Evolutionary conservation across 2,888 invertebrate species (phyloP).

Genomic region (Raillietiella orientalis): DNA sequence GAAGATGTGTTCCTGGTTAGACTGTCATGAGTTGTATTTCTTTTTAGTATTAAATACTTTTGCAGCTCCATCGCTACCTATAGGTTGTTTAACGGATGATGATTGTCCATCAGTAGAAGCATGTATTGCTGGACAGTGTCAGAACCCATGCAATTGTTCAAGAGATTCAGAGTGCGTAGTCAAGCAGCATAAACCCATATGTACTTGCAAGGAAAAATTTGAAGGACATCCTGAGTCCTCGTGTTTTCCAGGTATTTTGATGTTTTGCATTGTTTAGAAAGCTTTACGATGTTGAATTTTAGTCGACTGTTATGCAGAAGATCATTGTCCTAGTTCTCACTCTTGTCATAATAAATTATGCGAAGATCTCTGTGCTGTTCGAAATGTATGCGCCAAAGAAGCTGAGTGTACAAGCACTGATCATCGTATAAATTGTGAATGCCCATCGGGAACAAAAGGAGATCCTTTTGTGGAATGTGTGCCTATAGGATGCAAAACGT

Average conservation of each 20-base stretch:
- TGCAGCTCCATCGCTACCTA: too few relatives aligned
- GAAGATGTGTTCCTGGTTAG: slow-evolving; percentile 8
- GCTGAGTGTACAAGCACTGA: slow-evolving; percentile 11
- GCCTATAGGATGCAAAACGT: neutral
- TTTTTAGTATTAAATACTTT: too few relatives aligned
- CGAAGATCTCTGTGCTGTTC: slow-evolving; percentile 9
- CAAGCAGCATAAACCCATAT: slow-evolving; percentile 48
- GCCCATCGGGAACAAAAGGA: slow-evolving; percentile 25
- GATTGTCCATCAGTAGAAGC: slow-evolving; percentile 47
- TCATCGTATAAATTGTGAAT: slow-evolving; percentile 34
- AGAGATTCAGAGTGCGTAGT: slow-evolving; percentile 38
- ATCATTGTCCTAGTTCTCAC: slow-evolving; percentile 9
- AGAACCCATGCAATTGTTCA: slow-evolving; percentile 54
- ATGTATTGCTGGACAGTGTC: slow-evolving; percentile 40
- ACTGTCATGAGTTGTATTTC: too few relatives aligned
- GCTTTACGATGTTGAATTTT: too few relatives aligned
- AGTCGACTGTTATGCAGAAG: too few relatives aligned
- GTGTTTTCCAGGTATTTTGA: slow-evolving; percentile 9
- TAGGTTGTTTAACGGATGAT: slow-evolving; percentile 31
- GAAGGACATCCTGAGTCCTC: slow-evolving; percentile 17
- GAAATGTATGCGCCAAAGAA: slow-evolving; percentile 31
- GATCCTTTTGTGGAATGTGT: slow-evolving; percentile 8
- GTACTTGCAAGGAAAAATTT: slow-evolving; percentile 41
- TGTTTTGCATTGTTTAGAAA: neutral
- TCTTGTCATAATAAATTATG: slow-evolving; percentile 9